phyloP scores from a whole-genome alignment of 37 sponge, comb jelly and placozoan genomes.

The Halisarca cf. caerulea region DNA sequence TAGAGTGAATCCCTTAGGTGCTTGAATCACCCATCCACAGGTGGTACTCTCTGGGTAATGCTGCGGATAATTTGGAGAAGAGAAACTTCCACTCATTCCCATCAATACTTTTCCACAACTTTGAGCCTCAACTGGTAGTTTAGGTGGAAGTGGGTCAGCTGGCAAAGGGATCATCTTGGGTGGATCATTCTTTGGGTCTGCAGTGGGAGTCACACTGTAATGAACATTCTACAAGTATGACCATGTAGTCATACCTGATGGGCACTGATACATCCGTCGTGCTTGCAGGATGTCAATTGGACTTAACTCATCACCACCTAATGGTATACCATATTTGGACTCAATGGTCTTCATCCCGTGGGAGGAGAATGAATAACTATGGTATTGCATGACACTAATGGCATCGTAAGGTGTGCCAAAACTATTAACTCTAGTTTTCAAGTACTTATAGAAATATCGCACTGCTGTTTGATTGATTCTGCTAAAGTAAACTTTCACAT shows the following conservation, averaged over 20 bases:
- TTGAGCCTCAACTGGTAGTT: not conserved
- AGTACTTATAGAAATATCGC: not conserved
- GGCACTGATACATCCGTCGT: not conserved
- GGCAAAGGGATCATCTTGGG: not conserved
- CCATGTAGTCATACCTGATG: not conserved
- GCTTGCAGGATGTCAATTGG: constrained; percentile 2
- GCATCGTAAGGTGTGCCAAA: constrained; percentile 6
- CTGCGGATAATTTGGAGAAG: constrained; percentile 2
- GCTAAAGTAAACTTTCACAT: not conserved
- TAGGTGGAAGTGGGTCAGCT: not conserved
- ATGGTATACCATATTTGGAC: not conserved
- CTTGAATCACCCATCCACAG: constrained; percentile 4
- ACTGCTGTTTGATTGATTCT: not conserved
- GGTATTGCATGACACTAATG: not conserved
- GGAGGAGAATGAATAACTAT: not conserved
- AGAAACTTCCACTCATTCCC: not conserved
- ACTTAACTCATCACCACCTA: constrained; percentile 2
- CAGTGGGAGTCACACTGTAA: too few relatives aligned
- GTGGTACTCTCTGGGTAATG: not conserved
- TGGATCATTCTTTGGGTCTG: not conserved
- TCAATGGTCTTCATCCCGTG: not conserved
- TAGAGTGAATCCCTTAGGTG: not conserved
- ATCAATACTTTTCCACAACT: not conserved
- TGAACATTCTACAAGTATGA: not conserved
- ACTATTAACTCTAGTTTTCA: not conserved